Evolutionary conservation across 1,140 invertebrate genomes (phyloP).

Genomic region (Drosophila sturtevanti): DNA sequence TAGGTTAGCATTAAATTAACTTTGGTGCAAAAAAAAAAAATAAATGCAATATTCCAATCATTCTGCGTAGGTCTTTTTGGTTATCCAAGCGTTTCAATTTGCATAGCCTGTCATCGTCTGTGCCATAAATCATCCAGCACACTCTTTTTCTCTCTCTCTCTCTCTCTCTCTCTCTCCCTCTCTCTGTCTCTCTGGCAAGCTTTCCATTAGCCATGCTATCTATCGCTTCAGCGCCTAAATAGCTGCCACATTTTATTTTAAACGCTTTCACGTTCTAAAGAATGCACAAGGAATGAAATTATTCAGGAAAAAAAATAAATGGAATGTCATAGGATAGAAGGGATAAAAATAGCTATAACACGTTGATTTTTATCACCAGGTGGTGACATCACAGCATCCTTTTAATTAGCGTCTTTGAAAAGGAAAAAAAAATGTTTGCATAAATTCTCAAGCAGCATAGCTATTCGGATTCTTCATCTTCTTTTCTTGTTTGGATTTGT

Average conservation of each 20-base stretch:
- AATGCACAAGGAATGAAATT: slow-evolving; percentile 8
- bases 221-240: slow-evolving; percentile 47
- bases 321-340: neutral
- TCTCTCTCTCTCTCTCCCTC: slow-evolving; percentile 21
- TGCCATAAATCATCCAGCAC: slow-evolving; percentile 59
- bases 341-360: slow-evolving; percentile 46
- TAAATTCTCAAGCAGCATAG: slow-evolving; percentile 40
- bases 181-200: slow-evolving; percentile 32
- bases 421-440: slow-evolving; percentile 30
- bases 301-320: neutral
- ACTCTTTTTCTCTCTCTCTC: slow-evolving; percentile 25
- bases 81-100: slow-evolving; percentile 22
- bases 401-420: slow-evolving; percentile 44
- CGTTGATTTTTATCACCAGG: slow-evolving; percentile 40
- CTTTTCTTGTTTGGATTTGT: slow-evolving; percentile 7
- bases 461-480: slow-evolving; percentile 22
- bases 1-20: neutral
- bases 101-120: slow-evolving; percentile 62
- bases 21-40: neutral
- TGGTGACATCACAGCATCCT: slow-evolving; percentile 8
- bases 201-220: slow-evolving; percentile 62
- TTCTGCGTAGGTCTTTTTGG: slow-evolving; percentile 1
- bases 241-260: slow-evolving; percentile 68
- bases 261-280: slow-evolving; percentile 37
- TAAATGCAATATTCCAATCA: slow-evolving; percentile 9